Base-by-base conservation (phyloP, 2,113 vertebrate genomes). In the Suricata suricatta region DNA sequence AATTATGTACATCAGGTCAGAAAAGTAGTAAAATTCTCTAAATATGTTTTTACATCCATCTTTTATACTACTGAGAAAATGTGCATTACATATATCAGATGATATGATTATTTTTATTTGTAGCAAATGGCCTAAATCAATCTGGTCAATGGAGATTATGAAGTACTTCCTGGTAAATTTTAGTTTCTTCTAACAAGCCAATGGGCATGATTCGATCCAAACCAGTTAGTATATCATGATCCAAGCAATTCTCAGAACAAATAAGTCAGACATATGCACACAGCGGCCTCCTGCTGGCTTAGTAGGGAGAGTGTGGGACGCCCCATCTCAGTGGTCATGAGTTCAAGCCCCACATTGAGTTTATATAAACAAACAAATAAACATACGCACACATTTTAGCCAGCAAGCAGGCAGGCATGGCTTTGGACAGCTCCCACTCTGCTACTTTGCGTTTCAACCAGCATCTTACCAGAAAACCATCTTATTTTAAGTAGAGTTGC, bases 101-200 rank as follows among this genome's bases (percentile, higher is more conserved):
- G 83, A 79, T n/a, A 60, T 38, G 71, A 84, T 44, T 35, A 3
- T 41, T 90, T 85, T 93, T 60, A 35, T 44, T 31, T 27, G 14
- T 7, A 50, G 23, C 71, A 41, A 97, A 64, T 84, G 50, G n/a
- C 25, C 19, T 95, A 72, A 96, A 64, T 19, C 47, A 60, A 38
- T 88, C 44, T 64, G 72, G 69, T 3, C 76, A 81, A 21, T 0
- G 80, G 64, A 88, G 47, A 15, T 64, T 29, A 50, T 19, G 12
- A 85, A 16, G 21, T 38, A 76, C 69, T 90, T 95, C 35, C 54
- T 79, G 52, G 52, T 47, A 91, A 88, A 81, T 68, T 54, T 33
- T 2, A 3, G 64, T 88, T 91, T 90, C 85, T 52, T 93, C 81
- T 66, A 94, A 68, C 10, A 41, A 47, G 50, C 44, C 15, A 29